Base-by-base conservation (phyloP, 2,113 vertebrate species). In the Ursus arctos region DNA sequence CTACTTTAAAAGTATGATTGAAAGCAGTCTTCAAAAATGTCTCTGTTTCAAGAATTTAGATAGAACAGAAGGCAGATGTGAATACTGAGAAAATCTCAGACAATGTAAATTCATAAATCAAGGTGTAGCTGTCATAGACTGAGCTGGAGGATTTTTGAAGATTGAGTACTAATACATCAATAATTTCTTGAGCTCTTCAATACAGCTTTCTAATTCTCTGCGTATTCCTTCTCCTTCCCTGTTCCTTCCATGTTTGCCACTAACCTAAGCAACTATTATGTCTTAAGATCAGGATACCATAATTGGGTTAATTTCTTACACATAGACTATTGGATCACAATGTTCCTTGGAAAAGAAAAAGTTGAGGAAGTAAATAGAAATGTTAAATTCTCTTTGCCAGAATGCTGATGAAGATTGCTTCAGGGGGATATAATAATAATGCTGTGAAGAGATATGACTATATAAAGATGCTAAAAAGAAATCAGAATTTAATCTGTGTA, bases 261-360 rank as follows among this genome's bases (percentile, higher is more conserved):
- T 67, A 90, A 63, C 33, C 59, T 72, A 95, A 79, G 11, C 3
- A 86, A 49, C 11, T 67, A 4, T 88, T 76, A 55, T 95, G 1
- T 74, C 24, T 92, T 85, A 77, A 92, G 53, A 86, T 36, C 71
- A 53, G 33, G 90, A 81, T 18, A 72, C 12, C 19, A 36, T 49
- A 59, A 77, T 31, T 94, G 18, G 53, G 33, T 92, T 81, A 7
- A 1, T 51, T 94, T 95, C 84, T 91, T 96, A 96, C 0, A 88
- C 40, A 93, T 31, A 82, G 82, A 93, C 91, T 92, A 77, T 53
- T 84, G n/a, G 83, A 96, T 97, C 61, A 96, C 90, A 43, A 69
- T 89, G 49, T 85, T 97, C n/a, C 36, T 95, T 97, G 72, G 81
- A 98, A 96, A 94, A 92, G 76, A 98, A 93, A 97, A 97, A 98